Percentiles rank a stretch among this genome's conserved stretches.
Conservation (phyloP, 2,888 invertebrate species). For the Lymantria monacha region DNA sequence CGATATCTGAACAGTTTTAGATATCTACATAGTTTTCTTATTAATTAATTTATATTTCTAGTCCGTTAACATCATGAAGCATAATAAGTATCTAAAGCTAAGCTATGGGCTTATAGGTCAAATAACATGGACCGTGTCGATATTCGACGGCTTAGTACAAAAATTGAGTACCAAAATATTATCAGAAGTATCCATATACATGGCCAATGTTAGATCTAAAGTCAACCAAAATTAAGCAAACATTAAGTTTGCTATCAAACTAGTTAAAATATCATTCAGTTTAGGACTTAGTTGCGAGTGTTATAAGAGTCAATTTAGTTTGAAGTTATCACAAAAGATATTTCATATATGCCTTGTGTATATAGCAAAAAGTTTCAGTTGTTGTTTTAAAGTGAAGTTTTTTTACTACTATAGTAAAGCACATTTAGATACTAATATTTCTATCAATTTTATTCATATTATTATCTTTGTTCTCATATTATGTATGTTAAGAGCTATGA, state of each 20-base stretch:
- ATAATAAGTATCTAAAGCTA: constrained; percentile 54
- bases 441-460: neutral
- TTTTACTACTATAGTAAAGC: neutral
- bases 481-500: no score
- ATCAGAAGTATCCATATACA: constrained; percentile 36
- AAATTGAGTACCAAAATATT: constrained; percentile 76
- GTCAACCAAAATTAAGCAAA: no score
- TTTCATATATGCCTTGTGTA: constrained; percentile 19
- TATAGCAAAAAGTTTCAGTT: neutral
- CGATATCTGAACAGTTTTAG: constrained; percentile 54
- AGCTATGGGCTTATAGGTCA: constrained; percentile 69
- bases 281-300: constrained; percentile 32
- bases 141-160: constrained; percentile 69
- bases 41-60: constrained; percentile 57
- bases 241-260: no score
- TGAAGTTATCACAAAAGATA: constrained; percentile 36
- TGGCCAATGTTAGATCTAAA: constrained; percentile 26
- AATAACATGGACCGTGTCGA: constrained; percentile 72
- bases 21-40: constrained; percentile 60
- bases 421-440: neutral
- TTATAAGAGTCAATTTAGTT: constrained; percentile 29
- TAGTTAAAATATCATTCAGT: no score
- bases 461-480: neutral
- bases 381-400: no score
- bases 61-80: constrained; percentile 56